Evolutionary conservation across 2,113 vertebrate species (phyloP), one percentile per base, ranked within the genome.

Genomic region (Pseudonaja textilis): DNA sequence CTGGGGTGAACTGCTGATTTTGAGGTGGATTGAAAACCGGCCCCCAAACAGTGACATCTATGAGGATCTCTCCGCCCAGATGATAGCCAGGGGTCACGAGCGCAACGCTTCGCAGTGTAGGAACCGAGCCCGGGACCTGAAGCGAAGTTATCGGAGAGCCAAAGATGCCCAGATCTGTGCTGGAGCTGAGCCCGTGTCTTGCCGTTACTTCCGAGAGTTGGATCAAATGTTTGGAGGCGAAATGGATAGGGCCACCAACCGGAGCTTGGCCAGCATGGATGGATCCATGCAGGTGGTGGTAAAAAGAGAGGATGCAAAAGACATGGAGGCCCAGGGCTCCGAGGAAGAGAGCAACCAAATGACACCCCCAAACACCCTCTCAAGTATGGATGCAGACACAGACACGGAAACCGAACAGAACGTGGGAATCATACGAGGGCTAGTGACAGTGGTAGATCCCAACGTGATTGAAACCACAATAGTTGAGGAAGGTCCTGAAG

Each of bases 271-370:
- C 1, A 14, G 12, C 56, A 64, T 93, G 92, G 92, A 93, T 6
- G 89, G 89, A 5, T 42, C 92, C 81, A 14, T 61, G 56, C 74
- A n/a, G 45, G 92, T 87, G 0, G 55, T 42, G 1, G 88, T 93
- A 81, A 93, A 93, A 64, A 86, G 88, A 2, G 92, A 93, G 11
- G 81, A 90, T 1, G 23, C 47, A 2, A 57, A 87, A 45, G 92
- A 93, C n/a, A 42, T 90, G 92, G 92, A 93, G 88, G 89, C 45
- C 12, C 89, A 90, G 26, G 74, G 20, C 89, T 93, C 92, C 0
- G 92, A 93, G 55, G 92, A 93, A 87, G 92, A 93, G 45, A 89
- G 92, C 89, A 93, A 93, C 23, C 92, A 90, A 90, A 93, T 93
- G 92, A 93, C 92, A 0, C 92, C 92, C 1, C 92, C 92, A 5